These are phyloP conservation scores for Gryllus longicercus DNA, from an alignment of 2,888 invertebrate genomes.

Conservation along the genomic window DNA sequence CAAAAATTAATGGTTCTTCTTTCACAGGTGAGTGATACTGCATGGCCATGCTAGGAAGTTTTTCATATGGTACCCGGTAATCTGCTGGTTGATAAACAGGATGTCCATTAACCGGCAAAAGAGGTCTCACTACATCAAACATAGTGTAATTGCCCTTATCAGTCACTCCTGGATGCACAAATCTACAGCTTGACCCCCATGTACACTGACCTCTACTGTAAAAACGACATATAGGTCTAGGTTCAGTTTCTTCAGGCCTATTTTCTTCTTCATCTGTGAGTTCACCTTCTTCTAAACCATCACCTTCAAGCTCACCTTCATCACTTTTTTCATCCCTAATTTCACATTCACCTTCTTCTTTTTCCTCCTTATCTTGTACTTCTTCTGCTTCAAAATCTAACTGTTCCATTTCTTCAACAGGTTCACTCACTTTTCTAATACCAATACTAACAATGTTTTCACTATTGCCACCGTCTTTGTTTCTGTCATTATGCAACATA, in stretches of 20 bases:
- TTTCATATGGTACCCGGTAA: slow-evolving; percentile 38
- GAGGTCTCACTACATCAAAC: slow-evolving; percentile 83
- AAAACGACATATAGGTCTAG: slow-evolving; percentile 86
- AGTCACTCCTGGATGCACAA: slow-evolving; percentile 93
- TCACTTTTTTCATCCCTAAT: slow-evolving; percentile 38
- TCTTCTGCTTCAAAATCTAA: slow-evolving; percentile 74
- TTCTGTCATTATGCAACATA: slow-evolving; percentile 39
- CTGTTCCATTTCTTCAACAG: slow-evolving; percentile 55
- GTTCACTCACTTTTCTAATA: slow-evolving; percentile 46
- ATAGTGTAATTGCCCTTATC: slow-evolving; percentile 94
- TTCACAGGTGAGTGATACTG: slow-evolving; percentile 41
- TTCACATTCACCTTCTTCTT: slow-evolving; percentile 68
- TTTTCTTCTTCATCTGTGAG: slow-evolving; percentile 84
- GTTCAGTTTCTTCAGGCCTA: slow-evolving; percentile 81
- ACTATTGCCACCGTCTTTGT: slow-evolving; percentile 43
- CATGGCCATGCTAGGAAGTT: slow-evolving; percentile 6
- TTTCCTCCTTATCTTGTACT: slow-evolving; percentile 41
- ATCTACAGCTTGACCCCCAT: slow-evolving; percentile 93
- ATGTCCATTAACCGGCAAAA: slow-evolving; percentile 53
- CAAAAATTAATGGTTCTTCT: slow-evolving; percentile 63
- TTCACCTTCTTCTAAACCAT: slow-evolving; percentile 75
- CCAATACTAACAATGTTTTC: slow-evolving; percentile 39
- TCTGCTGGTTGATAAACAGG: slow-evolving; percentile 37
- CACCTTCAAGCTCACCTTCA: slow-evolving; percentile 48
- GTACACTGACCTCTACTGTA: slow-evolving; percentile 93